Base-by-base conservation (phyloP, 2,113 vertebrate genomes). In the Penelope pileata region DNA sequence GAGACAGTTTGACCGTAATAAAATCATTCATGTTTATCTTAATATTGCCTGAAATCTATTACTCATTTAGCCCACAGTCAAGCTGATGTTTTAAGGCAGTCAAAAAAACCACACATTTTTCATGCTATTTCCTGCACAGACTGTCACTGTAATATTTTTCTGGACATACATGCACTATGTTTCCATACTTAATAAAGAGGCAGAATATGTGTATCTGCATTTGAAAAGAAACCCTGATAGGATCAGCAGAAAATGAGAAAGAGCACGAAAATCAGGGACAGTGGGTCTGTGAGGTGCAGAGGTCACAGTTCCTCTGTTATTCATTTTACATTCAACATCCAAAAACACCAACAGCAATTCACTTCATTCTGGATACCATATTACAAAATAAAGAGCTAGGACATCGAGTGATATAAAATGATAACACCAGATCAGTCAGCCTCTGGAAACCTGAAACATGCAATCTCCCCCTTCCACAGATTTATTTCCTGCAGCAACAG, bases 391-490 rank as follows among this genome's bases (percentile, higher is more conserved):
- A 82, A 89, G 27, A 47, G 51, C 53, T 38, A 63, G 47, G 38
- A 58, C 7, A 4, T 17, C 5, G 17, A 68, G 47, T 24, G 43
- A 82, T 47, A 94, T 8, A 70, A 86, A 77, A 66, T n/a, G 23
- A 1, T 78, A 94, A 78, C 29, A 84, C 7, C 38, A 17, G 15
- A 83, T 62, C 86, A 70, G n/a, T 53, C 69, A 56, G 0, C 45
- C 47, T 69, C 60, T 34, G 34, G 77, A 92, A 94, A 96, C 13
- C 22, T 50, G 60, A 94, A 88, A 91, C 50, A 77, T 66, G 42
- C 18, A 38, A 67, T 63, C 26, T 64, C 23, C 32, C 89, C 84
- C 32, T 51, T 78, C 32, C 19, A 36, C 36, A 50, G 51, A 58
- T 92, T 59, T 77, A 58, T 92, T 59, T 77, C 83, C 30, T 78